These are phyloP conservation scores for Lycia hirtaria DNA, from an alignment of 2,888 invertebrate species.

Conservation along the genomic window DNA sequence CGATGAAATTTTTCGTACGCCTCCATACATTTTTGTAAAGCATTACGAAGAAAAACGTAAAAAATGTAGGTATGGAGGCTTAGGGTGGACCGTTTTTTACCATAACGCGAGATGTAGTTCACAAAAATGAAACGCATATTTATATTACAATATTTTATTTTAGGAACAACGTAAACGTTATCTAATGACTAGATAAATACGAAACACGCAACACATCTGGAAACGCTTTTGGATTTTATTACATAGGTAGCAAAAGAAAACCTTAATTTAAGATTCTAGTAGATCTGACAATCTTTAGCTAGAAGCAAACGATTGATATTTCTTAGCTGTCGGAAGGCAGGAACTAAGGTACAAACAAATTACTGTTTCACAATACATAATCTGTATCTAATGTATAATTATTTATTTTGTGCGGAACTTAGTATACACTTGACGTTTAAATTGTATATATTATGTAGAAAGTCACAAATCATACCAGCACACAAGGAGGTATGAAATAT, in stretches of 20 bases:
- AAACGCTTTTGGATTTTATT: neutral
- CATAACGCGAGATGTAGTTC: too few relatives aligned
- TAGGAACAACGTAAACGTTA: constrained; percentile 27
- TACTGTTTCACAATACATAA: neutral
- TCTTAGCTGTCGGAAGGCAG: neutral
- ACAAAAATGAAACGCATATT: constrained; percentile 31
- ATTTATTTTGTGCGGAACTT: too few relatives aligned
- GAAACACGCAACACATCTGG: constrained; percentile 13
- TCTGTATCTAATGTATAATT: neutral
- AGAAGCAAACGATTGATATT: too few relatives aligned
- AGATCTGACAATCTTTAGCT: neutral
- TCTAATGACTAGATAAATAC: constrained; percentile 28
- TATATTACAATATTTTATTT: constrained; percentile 36
- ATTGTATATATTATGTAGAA: too few relatives aligned
- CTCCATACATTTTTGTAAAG: too few relatives aligned
- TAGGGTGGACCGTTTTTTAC: too few relatives aligned
- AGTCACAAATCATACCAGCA: too few relatives aligned
- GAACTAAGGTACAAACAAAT: neutral
- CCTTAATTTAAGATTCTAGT: neutral
- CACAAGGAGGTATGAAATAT: too few relatives aligned
- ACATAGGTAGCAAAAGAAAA: neutral
- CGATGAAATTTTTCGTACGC: too few relatives aligned
- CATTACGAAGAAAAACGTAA: too few relatives aligned
- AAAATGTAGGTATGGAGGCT: too few relatives aligned
- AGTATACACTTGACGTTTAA: too few relatives aligned